These are phyloP conservation scores for Lutraria rhynchaena DNA, from an alignment of 1,140 invertebrate genomes.

Conservation along the genomic window DNA sequence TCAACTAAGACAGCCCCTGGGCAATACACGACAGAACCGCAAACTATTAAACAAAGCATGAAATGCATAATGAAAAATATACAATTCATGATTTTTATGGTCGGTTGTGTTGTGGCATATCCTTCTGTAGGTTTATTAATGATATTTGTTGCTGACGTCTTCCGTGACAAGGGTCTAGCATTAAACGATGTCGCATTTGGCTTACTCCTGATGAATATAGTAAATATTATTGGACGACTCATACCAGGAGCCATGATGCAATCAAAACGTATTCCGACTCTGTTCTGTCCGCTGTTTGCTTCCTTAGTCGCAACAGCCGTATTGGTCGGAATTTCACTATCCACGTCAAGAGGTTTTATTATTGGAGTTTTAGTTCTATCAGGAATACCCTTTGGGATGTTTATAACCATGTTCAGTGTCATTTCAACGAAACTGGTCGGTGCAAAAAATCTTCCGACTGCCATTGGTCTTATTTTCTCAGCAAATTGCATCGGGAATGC, in stretches of 20 bases:
- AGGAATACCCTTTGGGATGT: slow-evolving; percentile 1
- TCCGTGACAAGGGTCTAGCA: not conserved
- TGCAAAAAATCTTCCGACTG: not conserved
- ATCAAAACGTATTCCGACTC: not conserved
- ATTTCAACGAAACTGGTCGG: not conserved
- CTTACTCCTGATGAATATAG: not conserved
- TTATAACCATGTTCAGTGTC: not conserved
- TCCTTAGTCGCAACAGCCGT: not conserved
- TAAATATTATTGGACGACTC: not conserved
- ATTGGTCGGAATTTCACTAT: not conserved
- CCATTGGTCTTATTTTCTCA: not conserved
- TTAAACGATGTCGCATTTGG: not conserved
- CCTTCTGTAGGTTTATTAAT: not conserved
- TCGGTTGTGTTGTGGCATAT: not conserved
- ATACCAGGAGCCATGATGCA: slow-evolving; percentile 5
- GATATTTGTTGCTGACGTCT: not conserved
- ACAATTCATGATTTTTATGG: not conserved
- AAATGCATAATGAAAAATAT: not conserved
- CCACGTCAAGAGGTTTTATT: not conserved
- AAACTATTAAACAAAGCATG: not conserved
- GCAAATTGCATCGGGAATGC: not conserved
- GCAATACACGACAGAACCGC: too few relatives aligned
- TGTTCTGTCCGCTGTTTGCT: not conserved
- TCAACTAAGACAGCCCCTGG: too few relatives aligned
- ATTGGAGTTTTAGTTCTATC: not conserved